Evolutionary conservation across 2,888 invertebrate species (phyloP), one percentile per base, ranked within the genome.

Genomic region (Anthophora plumipes): DNA sequence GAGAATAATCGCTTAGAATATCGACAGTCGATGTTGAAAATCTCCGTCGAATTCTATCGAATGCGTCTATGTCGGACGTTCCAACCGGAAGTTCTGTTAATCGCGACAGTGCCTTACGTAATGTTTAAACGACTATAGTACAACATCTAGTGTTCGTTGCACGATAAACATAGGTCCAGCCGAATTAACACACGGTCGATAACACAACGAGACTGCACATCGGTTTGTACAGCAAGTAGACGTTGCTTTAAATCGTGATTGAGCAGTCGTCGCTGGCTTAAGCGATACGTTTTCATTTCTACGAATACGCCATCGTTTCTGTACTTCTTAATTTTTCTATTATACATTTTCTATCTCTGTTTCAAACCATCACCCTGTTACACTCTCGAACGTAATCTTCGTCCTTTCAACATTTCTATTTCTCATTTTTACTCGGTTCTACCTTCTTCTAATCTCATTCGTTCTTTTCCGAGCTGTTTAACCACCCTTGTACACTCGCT

Each of bases 151-250:
- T 73, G 73, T 59, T 69, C 75, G 60, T 57, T 73, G 74, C 75
- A 80, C 84, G 84, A 87, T 85, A 82, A 80, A 84, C 84, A 81
- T 54, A 66, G 77, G n/a, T 77, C 77, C 70, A 67, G 71, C 80
- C 80, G 82, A 86, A 87, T 88, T 87, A n/a, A 87, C 86, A 64
- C 72, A 81, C 83, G 83, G 79, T 86, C 85, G 85, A 86, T 88
- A 83, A 83, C 79, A 67, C n/a, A n/a, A n/a, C 66, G 64, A 55
- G 79, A 78, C 60, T 73, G 75, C 54, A 59, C 75, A 59, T 52
- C 64, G 41, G 75, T 69, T 71, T 69, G 52, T 72, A 60, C 54
- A 66, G 39, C 59, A 52, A 22, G 4, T 4, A 52, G 39, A 59
- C 55, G 73, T 70, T 63, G 73, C 80, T 77, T 80, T 80, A 83